Evolutionary conservation across 2,888 invertebrate genomes (phyloP).

Genomic region (Drosophila nr. perissopoda): DNA sequence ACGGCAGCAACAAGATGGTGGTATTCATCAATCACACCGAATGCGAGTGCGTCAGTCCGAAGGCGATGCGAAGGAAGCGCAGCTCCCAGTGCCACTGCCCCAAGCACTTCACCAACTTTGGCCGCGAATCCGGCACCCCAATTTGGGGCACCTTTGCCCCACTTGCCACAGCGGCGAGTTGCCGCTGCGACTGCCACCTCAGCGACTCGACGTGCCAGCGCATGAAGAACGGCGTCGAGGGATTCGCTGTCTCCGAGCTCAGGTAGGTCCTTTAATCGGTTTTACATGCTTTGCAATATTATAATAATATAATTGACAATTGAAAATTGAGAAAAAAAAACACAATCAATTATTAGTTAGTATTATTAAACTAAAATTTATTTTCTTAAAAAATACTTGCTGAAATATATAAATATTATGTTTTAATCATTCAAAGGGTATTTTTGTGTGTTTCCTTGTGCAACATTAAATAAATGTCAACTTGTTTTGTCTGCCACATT

Average conservation of each 20-base stretch:
- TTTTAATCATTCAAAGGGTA: neutral
- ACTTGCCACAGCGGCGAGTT: slow-evolving; percentile 73
- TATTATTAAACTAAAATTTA: neutral
- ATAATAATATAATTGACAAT: no score
- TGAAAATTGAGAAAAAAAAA: no score
- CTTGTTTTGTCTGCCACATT: neutral
- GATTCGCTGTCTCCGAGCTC: slow-evolving; percentile 88
- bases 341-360: neutral
- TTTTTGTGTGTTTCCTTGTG: neutral
- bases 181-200: slow-evolving; percentile 89
- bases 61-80: slow-evolving; percentile 44
- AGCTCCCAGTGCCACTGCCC: slow-evolving; percentile 74
- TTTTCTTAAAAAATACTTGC: no score
- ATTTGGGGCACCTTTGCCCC: neutral
- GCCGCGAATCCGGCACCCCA: slow-evolving; percentile 21
- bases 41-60: slow-evolving; percentile 79
- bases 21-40: slow-evolving; percentile 82
- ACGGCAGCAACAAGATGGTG: slow-evolving; percentile 46
- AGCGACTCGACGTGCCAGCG: slow-evolving; percentile 87
- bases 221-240: slow-evolving; percentile 88
- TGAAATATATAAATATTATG: neutral
- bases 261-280: slow-evolving; percentile 83
- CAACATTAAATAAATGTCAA: neutral
- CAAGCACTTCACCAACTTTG: slow-evolving; percentile 83
- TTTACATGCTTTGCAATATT: no score